Evolutionary conservation across 1,140 invertebrate species (phyloP), one percentile per base, ranked within the genome.

Genomic region (Orius insidiosus): DNA sequence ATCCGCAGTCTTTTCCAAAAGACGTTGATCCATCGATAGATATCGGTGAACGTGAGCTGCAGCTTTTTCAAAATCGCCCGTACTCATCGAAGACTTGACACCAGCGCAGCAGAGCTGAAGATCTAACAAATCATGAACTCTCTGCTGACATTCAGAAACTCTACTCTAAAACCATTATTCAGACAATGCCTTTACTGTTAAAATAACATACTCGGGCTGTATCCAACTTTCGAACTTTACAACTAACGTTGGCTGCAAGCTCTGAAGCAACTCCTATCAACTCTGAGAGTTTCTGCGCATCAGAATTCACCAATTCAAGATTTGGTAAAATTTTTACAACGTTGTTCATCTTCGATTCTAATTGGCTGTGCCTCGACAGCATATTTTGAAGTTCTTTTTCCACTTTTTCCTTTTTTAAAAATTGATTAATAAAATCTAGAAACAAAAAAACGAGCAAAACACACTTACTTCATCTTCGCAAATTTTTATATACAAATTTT

Each of bases 121-220:
- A 64, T 98, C 95, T 48, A 97, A 75, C 14, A 98, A 71, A 64
- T 99, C 95, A 59, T 94, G 87, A 0, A 98, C 92, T 52, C 92
- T 68, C 55, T 86, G 80, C 58, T 98, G 87, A 61, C 89, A 95
- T 56, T 94, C 86, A 11, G 85, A 85, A 0, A 97, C 95, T 53
- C 88, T 72, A 53, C 78, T 86, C 86, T 92, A 54, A 14, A 56
- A 36, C 3, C 3, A 36, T 4, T 3, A 36, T 3, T 11, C 14
- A 15, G 9, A 36, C 3, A 3, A 18, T 5, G 39, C 3, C 11
- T 5, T 18, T 4, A 30, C 7, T 18, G 19, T 40, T 46, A 45
- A 32, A 36, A 45, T 36, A 52, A 63, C 67, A 64, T 71, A 92
- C 87, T 60, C 95, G 84, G 1, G 90, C 90, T 39, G 85, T 66